Evolutionary conservation across 1,140 invertebrate species (phyloP).

Genomic region (Archivesica marissinica): DNA sequence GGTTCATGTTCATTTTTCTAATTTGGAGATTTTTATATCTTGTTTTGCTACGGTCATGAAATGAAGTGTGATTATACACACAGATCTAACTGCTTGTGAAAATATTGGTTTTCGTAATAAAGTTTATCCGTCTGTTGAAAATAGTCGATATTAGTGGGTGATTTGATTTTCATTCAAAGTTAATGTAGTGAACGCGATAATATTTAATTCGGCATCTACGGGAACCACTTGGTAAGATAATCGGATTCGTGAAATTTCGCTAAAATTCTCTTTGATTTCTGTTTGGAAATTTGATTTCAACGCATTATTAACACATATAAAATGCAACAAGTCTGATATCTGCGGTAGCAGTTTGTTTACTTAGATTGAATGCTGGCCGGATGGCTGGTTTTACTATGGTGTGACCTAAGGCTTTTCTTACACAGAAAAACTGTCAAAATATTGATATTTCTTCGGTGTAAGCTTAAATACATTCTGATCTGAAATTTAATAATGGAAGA

Average conservation of each 20-base stretch:
- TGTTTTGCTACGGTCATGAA: constrained; percentile 3
- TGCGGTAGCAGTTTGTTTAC: constrained; percentile 3
- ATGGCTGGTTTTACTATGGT: constrained; percentile 29
- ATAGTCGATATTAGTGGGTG: constrained; percentile 5
- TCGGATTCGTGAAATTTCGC: background rate
- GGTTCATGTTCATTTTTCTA: background rate
- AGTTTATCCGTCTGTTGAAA: constrained; percentile 20
- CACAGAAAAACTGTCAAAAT: constrained; percentile 44
- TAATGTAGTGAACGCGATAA: background rate
- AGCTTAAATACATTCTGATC: constrained; percentile 50
- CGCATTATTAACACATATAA: constrained; percentile 9
- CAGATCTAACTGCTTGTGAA: constrained; percentile 23
- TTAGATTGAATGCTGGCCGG: constrained; percentile 5
- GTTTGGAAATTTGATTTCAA: constrained; percentile 15
- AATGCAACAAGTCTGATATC: constrained; percentile 27
- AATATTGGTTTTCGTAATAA: constrained; percentile 29
- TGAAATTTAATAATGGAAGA: background rate
- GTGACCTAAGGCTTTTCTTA: constrained; percentile 27
- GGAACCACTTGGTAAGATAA: background rate
- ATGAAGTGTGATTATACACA: constrained; percentile 15
- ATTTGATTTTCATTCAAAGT: background rate
- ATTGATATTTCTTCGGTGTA: constrained; percentile 50
- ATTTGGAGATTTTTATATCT: constrained; percentile 24
- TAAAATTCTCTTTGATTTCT: background rate
- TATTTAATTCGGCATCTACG: background rate